phyloP scores from a whole-genome alignment of 2,113 vertebrate genomes.

The Eclectus roratus region DNA sequence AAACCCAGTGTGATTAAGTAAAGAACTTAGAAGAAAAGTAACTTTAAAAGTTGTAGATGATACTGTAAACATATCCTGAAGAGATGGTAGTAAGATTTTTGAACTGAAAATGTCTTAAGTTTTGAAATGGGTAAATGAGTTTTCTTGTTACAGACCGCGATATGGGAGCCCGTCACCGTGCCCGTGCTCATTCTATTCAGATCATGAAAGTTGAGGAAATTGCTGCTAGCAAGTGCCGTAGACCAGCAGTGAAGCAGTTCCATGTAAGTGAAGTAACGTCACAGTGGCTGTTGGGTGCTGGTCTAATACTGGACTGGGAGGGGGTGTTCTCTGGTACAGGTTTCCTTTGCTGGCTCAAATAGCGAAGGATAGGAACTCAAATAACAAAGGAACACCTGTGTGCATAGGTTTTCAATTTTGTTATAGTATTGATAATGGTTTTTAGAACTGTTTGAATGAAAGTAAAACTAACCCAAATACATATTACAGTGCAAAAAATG shows the following conservation, averaged over 20 bases:
- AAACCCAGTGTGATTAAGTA: neutral
- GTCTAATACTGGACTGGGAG: fast-evolving
- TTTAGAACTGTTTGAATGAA: neutral
- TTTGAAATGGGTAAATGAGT: neutral
- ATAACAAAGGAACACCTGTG: neutral
- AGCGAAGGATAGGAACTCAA: no score
- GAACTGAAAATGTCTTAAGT: neutral
- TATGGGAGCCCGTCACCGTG: slow-evolving; percentile 95
- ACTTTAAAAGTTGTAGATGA: neutral
- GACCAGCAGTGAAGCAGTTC: slow-evolving; percentile 98
- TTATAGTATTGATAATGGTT: neutral
- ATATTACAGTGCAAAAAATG: neutral
- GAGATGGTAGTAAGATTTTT: neutral
- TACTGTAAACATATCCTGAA: neutral
- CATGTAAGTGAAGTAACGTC: slow-evolving; percentile 80
- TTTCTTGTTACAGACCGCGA: slow-evolving; percentile 82
- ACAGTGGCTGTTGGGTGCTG: neutral
- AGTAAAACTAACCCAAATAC: neutral
- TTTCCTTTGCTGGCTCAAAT: neutral
- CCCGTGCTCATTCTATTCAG: slow-evolving; percentile 94
- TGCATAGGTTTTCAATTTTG: neutral
- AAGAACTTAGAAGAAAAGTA: no score
- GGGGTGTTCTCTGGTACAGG: neutral
- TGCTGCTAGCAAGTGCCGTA: slow-evolving; percentile 92
- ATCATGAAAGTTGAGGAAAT: slow-evolving; percentile 98